These are phyloP conservation scores for Globia sparganii DNA, from an alignment of 2,888 invertebrate species.

Conservation along the genomic window DNA sequence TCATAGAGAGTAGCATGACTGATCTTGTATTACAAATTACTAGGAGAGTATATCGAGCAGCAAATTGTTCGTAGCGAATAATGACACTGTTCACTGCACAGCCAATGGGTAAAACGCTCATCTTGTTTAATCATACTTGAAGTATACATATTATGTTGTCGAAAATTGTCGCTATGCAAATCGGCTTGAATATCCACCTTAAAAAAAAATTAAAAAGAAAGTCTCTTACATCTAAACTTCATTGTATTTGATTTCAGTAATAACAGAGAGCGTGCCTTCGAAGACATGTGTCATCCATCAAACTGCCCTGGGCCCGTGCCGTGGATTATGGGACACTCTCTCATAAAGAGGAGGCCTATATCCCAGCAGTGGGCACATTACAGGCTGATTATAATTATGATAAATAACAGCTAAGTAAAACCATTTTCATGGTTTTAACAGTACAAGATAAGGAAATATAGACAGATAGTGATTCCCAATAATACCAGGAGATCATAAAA, in stretches of 20 bases:
- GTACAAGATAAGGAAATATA: not conserved
- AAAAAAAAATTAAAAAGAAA: not conserved
- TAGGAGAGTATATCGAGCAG: not conserved
- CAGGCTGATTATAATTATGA: no score
- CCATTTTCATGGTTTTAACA: not conserved
- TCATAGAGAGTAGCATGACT: conserved; percentile 3
- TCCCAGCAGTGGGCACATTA: no score
- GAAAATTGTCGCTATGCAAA: no score
- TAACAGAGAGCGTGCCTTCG: no score
- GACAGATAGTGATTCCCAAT: not conserved
- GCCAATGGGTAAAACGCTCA: not conserved
- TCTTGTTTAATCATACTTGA: not conserved
- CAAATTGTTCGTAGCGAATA: not conserved
- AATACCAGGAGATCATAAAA: conserved; percentile 47
- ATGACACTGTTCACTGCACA: not conserved
- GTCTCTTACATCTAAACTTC: not conserved
- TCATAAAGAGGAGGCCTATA: no score
- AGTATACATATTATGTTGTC: no score
- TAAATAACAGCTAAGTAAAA: not conserved
- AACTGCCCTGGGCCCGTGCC: no score
- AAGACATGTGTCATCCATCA: no score
- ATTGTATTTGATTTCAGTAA: conserved; percentile 4
- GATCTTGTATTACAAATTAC: not conserved
- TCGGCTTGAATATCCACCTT: no score
- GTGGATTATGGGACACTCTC: no score